Conservation (phyloP, 2,113 vertebrate species). For the Eublepharis macularius region DNA sequence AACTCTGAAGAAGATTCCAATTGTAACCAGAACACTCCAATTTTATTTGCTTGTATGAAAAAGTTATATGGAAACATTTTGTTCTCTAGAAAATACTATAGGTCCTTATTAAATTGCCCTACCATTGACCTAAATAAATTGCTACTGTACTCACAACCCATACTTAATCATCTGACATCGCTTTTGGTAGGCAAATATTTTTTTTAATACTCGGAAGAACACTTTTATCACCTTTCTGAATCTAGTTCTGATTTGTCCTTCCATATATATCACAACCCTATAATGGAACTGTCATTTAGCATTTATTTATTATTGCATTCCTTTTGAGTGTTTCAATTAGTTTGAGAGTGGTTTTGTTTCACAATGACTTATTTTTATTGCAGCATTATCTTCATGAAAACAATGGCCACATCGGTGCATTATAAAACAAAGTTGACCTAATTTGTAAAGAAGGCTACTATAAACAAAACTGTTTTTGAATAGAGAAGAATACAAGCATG, state of each 20-base stretch:
- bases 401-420: background rate
- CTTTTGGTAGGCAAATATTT: background rate
- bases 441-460: background rate
- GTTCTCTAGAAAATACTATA: constrained; percentile 3
- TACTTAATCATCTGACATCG: background rate
- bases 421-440: background rate
- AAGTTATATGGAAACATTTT: background rate
- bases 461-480: background rate
- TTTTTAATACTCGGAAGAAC: constrained; percentile 6
- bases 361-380: constrained; percentile 40
- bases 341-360: constrained; percentile 40
- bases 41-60: constrained; percentile 25
- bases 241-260: constrained; percentile 1
- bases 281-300: constrained; percentile 9
- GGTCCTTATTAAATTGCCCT: constrained; percentile 2
- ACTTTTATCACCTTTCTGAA: constrained; percentile 15
- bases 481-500: constrained; percentile 2
- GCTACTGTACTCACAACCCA: background rate
- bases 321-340: constrained; percentile 34
- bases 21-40: constrained; percentile 21
- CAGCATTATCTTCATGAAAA: background rate
- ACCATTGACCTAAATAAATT: constrained; percentile 11
- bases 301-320: constrained; percentile 31
- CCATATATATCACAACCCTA: background rate
- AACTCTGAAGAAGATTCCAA: constrained; percentile 22